Evolutionary conservation across 2,888 invertebrate species (phyloP), one percentile per base, ranked within the genome.

Genomic region (Diachrysia chrysitis): DNA sequence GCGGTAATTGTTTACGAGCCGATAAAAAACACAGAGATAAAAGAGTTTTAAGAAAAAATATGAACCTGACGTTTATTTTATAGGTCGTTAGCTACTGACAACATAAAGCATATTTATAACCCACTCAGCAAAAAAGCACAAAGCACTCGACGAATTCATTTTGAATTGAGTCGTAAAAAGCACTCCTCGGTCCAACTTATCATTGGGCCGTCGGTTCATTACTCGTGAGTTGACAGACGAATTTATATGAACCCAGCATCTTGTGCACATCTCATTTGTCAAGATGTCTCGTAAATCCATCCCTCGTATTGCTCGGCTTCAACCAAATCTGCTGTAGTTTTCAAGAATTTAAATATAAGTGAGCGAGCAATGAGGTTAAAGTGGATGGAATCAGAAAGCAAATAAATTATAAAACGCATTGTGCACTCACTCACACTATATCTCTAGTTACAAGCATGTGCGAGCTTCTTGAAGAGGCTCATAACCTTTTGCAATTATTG

Each of bases 181-280:
- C 72, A 75, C 63, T 75, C 64, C 55, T 58, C 46, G 69, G 58
- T 66, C 37, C 58, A 69, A 81, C 85, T 84, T 84, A 88, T 88
- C 85, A 87, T 85, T 82, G 81, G 73, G 78, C 79, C 73, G 76
- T 73, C 81, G 82, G 72, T 86, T 91, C 90, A 88, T 92, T 90
- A 92, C 87, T 88, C 79, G 69, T 66, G 63, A 71, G 84, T 78
- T 87, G 91, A 90, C 90, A 86, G 88, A 90, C 81, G 85, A 86
- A 90, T 91, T 90, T 90, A 89, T 89, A 89, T 86, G 86, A 82
- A 78, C 76, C 69, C 67, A 64, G 72, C 77, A 79, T 76, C 63
- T 70, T 70, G 66, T 68, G 81, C 81, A 77, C 82, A 75, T 79
- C 80, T 81, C 87, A 87, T 88, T 88, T 89, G 86, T 89, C 87